Evolutionary conservation across 2,797 vertebrate species (phyloP), one percentile per base, ranked within the genome.

Genomic region (Rallus crepitans): DNA sequence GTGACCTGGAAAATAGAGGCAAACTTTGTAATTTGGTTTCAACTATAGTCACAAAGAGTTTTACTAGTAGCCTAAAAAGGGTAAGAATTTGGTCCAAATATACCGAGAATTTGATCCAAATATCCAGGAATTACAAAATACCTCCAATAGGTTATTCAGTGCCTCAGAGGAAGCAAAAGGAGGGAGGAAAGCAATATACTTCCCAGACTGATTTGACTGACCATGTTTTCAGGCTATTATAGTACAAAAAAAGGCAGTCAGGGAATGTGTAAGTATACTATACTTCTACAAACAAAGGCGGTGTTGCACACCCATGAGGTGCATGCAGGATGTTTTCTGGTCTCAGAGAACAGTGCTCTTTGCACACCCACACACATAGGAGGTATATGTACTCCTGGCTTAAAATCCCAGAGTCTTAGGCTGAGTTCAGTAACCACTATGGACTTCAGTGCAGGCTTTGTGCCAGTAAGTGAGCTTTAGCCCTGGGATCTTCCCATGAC

Each of bases 341-440:
- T 55, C 72, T 69, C 47, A 21, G 28, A 66, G 12, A 20, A 8
- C 53, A 17, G 27, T 4, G 5, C 21, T 30, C 25, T 68, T 42
- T 59, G 47, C 16, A 27, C 39, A 39, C 28, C 20, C 63, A 90
- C 78, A 42, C 9, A 5, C 3, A 1, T 8, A 19, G 72, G 50
- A 77, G 76, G 66, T 13, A 59, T 7, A 15, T 3, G 4, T 7
- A 10, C 0, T 0, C 35, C 11, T 19, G 45, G 2, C 55, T 84
- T 92, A 66, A 90, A 92, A 64, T 64, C 65, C 27, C 15, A 2
- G 12, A 75, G 28, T 42, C n/a, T 47, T 37, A 48, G 33, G 4
- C 15, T 27, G 42, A 19, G 8, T 37, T 69, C 33, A 64, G 12
- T 33, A 50, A 30, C 13, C 27, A 9, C 40, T 18, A 40, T 85